phyloP scores from a whole-genome alignment of 2,113 vertebrate species.

The Callipepla californica region DNA sequence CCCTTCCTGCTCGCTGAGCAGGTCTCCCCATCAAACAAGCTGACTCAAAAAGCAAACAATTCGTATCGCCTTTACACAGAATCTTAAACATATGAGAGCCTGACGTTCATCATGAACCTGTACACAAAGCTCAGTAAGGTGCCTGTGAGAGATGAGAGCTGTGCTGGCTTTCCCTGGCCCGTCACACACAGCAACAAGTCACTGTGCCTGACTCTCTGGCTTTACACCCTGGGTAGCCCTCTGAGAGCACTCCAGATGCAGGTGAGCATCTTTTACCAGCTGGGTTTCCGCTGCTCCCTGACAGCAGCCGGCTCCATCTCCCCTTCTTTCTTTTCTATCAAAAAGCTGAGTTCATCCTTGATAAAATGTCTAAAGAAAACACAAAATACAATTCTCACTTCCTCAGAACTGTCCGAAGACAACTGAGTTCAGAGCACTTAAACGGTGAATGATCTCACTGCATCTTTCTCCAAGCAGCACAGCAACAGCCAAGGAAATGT shows the following conservation, averaged over 20 bases:
- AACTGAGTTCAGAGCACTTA: background rate
- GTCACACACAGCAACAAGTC: background rate
- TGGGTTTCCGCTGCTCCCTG: background rate
- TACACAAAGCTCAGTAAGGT: background rate
- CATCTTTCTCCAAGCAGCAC: background rate
- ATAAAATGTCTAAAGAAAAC: background rate
- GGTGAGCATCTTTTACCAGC: background rate
- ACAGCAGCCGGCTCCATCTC: background rate
- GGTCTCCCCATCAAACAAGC: background rate
- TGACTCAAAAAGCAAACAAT: constrained; percentile 62
- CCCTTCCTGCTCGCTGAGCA: background rate
- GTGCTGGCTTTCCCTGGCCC: background rate
- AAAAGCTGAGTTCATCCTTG: background rate
- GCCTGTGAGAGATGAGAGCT: background rate
- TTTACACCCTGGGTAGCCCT: background rate
- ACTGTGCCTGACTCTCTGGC: background rate
- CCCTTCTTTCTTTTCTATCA: background rate
- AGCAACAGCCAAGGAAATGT: background rate
- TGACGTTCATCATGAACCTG: background rate
- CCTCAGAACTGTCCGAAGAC: background rate
- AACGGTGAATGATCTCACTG: background rate
- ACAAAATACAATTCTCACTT: background rate
- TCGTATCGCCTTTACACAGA: background rate
- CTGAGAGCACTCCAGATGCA: background rate
- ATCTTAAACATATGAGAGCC: background rate